Conservation (phyloP, 2,797 vertebrate genomes). For the Eulemur rubriventer region DNA sequence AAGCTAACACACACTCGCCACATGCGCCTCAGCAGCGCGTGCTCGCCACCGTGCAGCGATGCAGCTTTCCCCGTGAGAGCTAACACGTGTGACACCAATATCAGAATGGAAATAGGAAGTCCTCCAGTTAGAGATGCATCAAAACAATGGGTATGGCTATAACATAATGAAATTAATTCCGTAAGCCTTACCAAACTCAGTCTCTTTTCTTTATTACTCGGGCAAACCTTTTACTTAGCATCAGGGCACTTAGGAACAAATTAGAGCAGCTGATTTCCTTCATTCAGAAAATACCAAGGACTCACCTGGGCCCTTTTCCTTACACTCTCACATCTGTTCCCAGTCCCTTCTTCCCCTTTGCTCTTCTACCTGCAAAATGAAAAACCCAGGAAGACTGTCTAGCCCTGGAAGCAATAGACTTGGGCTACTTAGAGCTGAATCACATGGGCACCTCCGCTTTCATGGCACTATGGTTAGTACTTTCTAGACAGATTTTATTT, state of each 20-base stretch:
- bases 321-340: rapidly evolving
- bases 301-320: background rate
- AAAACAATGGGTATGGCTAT: rapidly evolving
- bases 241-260: background rate
- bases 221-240: background rate
- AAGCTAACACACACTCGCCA: rapidly evolving
- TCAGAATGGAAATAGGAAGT: background rate
- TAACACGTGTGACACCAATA: background rate
- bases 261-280: rapidly evolving
- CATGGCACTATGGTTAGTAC: background rate
- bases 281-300: rapidly evolving
- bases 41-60: rapidly evolving
- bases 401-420: background rate
- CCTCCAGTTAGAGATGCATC: background rate
- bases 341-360: background rate
- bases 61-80: no score
- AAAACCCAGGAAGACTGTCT: background rate
- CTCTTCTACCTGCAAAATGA: background rate
- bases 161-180: rapidly evolving
- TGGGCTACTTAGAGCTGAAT: background rate
- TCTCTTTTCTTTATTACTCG: background rate
- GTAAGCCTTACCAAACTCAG: rapidly evolving
- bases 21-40: rapidly evolving
- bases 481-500: background rate
- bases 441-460: background rate